Evolutionary conservation across 2,888 invertebrate species (phyloP).

Genomic region (Gymnosoma rotundatum): DNA sequence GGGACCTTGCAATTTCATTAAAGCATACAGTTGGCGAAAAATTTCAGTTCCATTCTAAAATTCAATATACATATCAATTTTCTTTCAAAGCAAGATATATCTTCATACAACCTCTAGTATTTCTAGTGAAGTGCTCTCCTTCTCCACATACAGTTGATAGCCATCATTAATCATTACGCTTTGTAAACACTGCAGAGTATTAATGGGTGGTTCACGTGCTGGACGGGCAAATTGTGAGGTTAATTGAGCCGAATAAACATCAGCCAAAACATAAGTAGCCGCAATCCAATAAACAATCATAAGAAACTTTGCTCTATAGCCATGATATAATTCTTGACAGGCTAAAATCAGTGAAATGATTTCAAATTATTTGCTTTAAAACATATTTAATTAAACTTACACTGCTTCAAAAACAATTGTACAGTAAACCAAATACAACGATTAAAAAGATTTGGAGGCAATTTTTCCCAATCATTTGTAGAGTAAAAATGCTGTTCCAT

Average conservation of each 20-base stretch:
- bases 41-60: conserved; percentile 88
- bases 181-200: conserved; percentile 86
- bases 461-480: conserved; percentile 50
- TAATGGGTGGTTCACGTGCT: conserved; percentile 87
- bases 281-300: conserved; percentile 88
- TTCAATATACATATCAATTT: background rate
- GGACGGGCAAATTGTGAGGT: conserved; percentile 89
- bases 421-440: conserved; percentile 89
- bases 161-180: conserved; percentile 86
- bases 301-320: conserved; percentile 87
- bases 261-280: conserved; percentile 89
- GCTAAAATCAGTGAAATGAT: conserved; percentile 72
- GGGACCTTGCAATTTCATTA: conserved; percentile 85
- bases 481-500: background rate
- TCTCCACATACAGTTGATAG: conserved; percentile 88
- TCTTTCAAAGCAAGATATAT: background rate
- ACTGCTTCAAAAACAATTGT: conserved; percentile 87
- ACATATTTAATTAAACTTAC: conserved; percentile 82
- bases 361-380: background rate
- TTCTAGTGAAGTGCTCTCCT: conserved; percentile 88
- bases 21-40: conserved; percentile 86
- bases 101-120: conserved; percentile 85
- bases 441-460: conserved; percentile 82
- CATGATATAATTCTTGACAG: conserved; percentile 84
- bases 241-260: conserved; percentile 90